Evolutionary conservation across 2,797 vertebrate species (phyloP).

Genomic region (Zalophus californianus): DNA sequence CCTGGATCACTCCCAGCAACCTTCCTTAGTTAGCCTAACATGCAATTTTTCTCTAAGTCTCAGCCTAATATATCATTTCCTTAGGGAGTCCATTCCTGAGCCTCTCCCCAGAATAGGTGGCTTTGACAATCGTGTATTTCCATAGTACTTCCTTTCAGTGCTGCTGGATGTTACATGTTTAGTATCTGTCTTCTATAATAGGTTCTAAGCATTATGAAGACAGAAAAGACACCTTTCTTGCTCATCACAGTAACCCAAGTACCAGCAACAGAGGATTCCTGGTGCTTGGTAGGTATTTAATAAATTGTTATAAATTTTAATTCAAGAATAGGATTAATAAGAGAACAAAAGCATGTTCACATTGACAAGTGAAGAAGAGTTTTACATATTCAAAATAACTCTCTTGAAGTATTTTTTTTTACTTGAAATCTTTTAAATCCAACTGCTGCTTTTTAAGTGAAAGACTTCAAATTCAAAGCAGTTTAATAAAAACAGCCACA

Average conservation of each 20-base stretch:
- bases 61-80: background rate
- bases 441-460: background rate
- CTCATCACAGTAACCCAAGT: background rate
- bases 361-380: background rate
- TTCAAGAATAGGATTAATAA: background rate
- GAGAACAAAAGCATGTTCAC: background rate
- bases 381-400: background rate
- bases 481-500: background rate
- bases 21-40: background rate
- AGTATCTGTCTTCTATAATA: background rate
- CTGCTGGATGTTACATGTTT: background rate
- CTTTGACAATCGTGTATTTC: background rate
- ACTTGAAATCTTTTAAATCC: slow-evolving; percentile 25
- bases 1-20: background rate
- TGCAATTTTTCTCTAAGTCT: background rate
- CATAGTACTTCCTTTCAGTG: background rate
- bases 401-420: background rate
- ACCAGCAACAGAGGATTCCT: background rate
- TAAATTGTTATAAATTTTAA: background rate
- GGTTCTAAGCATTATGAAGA: background rate
- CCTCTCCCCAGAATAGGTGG: background rate
- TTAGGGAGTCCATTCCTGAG: background rate
- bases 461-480: background rate
- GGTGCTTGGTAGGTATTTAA: background rate
- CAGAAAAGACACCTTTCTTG: background rate